A percentile compares a stretch with the other conserved stretches of the same genome.
phyloP scores from a whole-genome alignment of 64 coral and sea anemone genomes.

The Montipora cactus region DNA sequence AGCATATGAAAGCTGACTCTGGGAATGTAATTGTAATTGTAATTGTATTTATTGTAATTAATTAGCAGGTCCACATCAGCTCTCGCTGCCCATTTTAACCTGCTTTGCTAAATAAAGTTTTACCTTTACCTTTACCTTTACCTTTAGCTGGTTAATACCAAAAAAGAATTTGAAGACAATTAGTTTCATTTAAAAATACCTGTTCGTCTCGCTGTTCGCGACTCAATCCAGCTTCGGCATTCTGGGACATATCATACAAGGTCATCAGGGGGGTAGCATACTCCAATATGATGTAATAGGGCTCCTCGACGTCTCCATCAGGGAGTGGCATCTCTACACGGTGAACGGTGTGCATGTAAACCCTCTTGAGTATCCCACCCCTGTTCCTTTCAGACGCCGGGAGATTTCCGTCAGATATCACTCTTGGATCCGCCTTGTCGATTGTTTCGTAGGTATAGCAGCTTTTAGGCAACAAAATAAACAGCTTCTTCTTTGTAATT shows the following conservation, averaged over 20 bases:
- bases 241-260: slow-evolving; percentile 77
- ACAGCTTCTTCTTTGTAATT: slow-evolving; percentile 46
- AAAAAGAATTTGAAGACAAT: too few relatives aligned
- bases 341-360: slow-evolving; percentile 77
- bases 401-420: slow-evolving; percentile 37
- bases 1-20: too few relatives aligned
- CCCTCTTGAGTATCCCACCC: slow-evolving; percentile 60
- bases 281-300: slow-evolving; percentile 54
- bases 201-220: slow-evolving; percentile 68
- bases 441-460: slow-evolving; percentile 39
- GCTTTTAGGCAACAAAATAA: slow-evolving; percentile 71
- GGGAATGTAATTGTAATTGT: too few relatives aligned
- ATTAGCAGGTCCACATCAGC: too few relatives aligned
- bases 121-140: too few relatives aligned
- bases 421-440: slow-evolving; percentile 9
- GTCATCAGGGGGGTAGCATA: slow-evolving; percentile 85
- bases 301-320: not conserved
- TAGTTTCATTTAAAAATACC: not conserved
- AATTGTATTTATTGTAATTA: too few relatives aligned
- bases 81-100: too few relatives aligned
- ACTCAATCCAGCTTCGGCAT: slow-evolving; percentile 31
- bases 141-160: too few relatives aligned
- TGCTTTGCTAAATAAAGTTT: too few relatives aligned
- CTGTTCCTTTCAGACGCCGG: slow-evolving; percentile 18
- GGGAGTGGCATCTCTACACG: slow-evolving; percentile 8